Base-by-base conservation (phyloP, 2,888 invertebrate species). In the Trissolcus brochymenae region DNA sequence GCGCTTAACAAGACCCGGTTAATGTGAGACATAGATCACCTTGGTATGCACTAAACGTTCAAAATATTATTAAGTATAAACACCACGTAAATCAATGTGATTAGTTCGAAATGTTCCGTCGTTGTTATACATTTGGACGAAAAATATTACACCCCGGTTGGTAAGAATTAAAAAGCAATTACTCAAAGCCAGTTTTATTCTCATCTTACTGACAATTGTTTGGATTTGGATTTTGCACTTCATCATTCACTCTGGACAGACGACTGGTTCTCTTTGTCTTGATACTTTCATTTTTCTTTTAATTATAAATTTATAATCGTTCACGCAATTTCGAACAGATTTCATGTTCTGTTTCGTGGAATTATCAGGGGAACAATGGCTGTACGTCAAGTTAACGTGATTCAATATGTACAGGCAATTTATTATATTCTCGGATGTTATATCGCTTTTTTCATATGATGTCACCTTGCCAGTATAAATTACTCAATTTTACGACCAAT, bases 1-100 rank as follows among this genome's bases (percentile, higher is more conserved):
- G 82, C 86, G 86, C 87, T 88, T 88, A 88, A 88, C 88, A 87
- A 87, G 88, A 88, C 87, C 84, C 85, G 83, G 86, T 88, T 88
- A 88, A 88, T 88, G 86, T 83, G 86, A 83, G 86, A 84, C 87
- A 84, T 88, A 88, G 86, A 88, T 88, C 88, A 87, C 86, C 81
- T 79, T 81, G 81, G 85, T 86, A 84, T 86, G 86, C 84, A 82
- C 86, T 86, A 87, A 87, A 86, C 86, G 85, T 82, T 85, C 82
- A 79, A 85, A 85, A 86, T 87, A 88, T 86, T 87, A 87, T 86
- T 87, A 87, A 85, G 85, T 86, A 85, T 87, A 86, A 88, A 88
- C 87, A 87, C 84, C 86, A 84, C 84, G 87, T 88, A 88, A 87
- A 88, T 88, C 87, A 87, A 82, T 76, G 81, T 81, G 84, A 85